Evolutionary conservation across 2,113 vertebrate genomes (phyloP), one percentile per base, ranked within the genome.

Genomic region (Phalacrocorax pelagicus): DNA sequence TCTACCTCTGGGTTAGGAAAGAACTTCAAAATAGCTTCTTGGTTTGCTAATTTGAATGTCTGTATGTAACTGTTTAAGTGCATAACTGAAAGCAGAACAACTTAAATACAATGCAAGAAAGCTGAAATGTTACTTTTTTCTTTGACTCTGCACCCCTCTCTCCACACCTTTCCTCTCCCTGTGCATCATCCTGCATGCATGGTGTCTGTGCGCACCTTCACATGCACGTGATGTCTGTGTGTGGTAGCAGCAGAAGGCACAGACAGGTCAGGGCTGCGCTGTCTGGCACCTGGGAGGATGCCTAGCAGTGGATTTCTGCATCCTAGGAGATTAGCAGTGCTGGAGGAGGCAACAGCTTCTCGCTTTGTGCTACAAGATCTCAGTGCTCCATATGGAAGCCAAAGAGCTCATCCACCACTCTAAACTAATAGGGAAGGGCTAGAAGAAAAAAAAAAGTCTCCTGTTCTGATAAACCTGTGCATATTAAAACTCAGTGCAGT

Each of bases 1-100:
- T 93, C 29, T 96, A 79, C 47, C 34, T 84, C 83, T 58, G 27
- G 47, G 61, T 94, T 94, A 92, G 77, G 95, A 91, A 96, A 88
- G 81, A 95, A 46, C 40, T 92, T 87, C 57, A 89, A 92, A 95
- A 83, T 66, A 86, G 55, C 47, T 55, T 86, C 36, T 87, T 71
- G 7, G 24, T 79, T 90, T 92, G 47, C 73, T 80, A 29, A 82
- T 82, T 89, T 89, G 61, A 75, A 83, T 86, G 47, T 67, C 57
- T 75, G 12, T 67, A 38, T 84, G 40, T 85, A 88, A 55, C 79
- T 72, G 26, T 24, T 61, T 40, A 80, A 88, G 58, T 24, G 52
- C 30, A 6, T 40, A 82, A 90, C 54, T 88, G 71, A 94, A 95
- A 93, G 74, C 84, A 90, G 78, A 82, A 81, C 44, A 79, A 54